Evolutionary conservation across 2,888 invertebrate genomes (phyloP).

Genomic region (Chouioia cunea): DNA sequence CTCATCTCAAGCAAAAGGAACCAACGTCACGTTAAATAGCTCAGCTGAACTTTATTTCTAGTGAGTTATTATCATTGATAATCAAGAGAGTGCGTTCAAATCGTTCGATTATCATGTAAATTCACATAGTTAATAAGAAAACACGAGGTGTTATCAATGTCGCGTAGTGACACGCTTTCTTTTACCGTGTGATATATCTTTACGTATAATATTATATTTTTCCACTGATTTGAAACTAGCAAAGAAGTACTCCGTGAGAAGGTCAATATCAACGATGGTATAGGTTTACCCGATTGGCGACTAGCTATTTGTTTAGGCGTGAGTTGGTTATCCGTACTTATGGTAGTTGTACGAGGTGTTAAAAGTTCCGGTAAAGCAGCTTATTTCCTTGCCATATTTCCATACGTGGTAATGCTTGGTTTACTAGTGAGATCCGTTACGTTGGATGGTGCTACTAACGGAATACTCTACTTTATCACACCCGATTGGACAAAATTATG

Average conservation of each 20-base stretch:
- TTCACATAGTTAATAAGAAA: no score
- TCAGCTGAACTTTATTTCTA: conserved; percentile 60
- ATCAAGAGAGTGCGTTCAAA: no score
- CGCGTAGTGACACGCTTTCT: no score
- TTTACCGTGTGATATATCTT: no score
- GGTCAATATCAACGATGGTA: conserved; percentile 70
- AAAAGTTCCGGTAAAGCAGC: conserved; percentile 76
- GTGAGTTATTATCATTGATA: conserved; percentile 49
- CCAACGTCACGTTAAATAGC: conserved; percentile 41
- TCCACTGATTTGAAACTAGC: no score
- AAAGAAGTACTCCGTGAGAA: conserved; percentile 71
- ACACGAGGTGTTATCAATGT: no score
- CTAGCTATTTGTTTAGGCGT: conserved; percentile 70
- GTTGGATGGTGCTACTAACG: conserved; percentile 74
- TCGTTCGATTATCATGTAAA: conserved; percentile 1
- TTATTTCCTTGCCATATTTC: conserved; percentile 80
- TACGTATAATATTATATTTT: no score
- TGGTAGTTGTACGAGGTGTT: conserved; percentile 72
- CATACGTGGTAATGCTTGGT: conserved; percentile 74
- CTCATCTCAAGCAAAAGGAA: no score
- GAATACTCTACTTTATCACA: conserved; percentile 76
- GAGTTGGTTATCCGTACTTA: conserved; percentile 71
- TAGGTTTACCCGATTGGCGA: conserved; percentile 72
- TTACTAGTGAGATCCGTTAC: conserved; percentile 75
- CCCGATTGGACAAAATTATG: conserved; percentile 76